These are phyloP conservation scores for Danionella dracula DNA, from an alignment of 2,797 vertebrate genomes.

Conservation along the genomic window DNA sequence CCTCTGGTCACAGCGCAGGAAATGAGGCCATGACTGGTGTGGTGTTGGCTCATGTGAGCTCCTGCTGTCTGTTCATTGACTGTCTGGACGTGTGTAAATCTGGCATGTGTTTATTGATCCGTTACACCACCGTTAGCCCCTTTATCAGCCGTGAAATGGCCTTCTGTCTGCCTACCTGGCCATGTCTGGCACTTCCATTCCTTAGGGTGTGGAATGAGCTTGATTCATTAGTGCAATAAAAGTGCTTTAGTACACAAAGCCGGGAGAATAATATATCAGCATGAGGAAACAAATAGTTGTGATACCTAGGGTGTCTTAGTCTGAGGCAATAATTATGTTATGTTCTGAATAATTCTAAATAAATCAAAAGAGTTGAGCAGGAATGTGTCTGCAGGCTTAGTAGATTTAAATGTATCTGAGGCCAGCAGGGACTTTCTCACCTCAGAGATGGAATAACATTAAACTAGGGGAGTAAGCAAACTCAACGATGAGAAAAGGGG, in stretches of 20 bases:
- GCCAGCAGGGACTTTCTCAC: no score
- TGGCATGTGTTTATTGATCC: slow-evolving; percentile 46
- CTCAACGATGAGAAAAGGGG: no score
- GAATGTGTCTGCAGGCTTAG: no score
- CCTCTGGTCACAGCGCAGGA: slow-evolving; percentile 14
- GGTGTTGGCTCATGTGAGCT: background rate
- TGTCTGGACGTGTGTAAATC: slow-evolving; percentile 35
- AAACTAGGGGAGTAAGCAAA: no score
- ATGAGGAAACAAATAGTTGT: slow-evolving; percentile 12
- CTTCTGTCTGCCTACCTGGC: slow-evolving; percentile 46
- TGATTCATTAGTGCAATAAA: slow-evolving; percentile 48
- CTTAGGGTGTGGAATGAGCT: slow-evolving; percentile 28
- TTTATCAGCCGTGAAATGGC: slow-evolving; percentile 50
- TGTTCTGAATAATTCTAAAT: slow-evolving; percentile 24
- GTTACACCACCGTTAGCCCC: slow-evolving; percentile 45
- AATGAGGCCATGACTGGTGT: slow-evolving; percentile 25
- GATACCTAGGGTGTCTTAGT: background rate
- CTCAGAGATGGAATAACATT: no score
- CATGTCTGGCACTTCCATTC: slow-evolving; percentile 43
- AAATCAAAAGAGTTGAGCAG: no score
- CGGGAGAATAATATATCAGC: slow-evolving; percentile 11
- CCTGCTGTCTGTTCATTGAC: slow-evolving; percentile 21
- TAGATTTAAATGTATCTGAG: no score
- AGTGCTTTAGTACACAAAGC: slow-evolving; percentile 13
- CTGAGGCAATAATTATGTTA: background rate